Conservation (phyloP, 2,888 invertebrate species). For the Nemapogon koenigi region DNA sequence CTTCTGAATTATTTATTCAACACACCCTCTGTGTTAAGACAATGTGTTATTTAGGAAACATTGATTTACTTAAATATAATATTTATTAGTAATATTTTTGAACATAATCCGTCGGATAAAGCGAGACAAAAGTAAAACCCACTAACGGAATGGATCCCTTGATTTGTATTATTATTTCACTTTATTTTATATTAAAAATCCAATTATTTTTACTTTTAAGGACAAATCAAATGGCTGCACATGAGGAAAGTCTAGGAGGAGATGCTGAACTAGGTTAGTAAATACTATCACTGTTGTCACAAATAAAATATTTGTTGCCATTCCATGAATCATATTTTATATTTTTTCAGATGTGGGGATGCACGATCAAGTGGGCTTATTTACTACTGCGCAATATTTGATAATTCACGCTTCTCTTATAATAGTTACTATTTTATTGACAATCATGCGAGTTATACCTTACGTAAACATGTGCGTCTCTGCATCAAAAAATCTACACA, state of each 20-base stretch:
- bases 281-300: slow-evolving; percentile 4
- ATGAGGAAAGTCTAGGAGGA: slow-evolving; percentile 33
- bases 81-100: neutral
- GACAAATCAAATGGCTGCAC: slow-evolving; percentile 46
- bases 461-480: slow-evolving; percentile 69
- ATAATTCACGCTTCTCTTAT: slow-evolving; percentile 69
- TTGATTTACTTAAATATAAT: too few species aligned
- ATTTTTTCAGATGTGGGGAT: slow-evolving; percentile 33
- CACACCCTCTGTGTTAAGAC: too few species aligned
- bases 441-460: slow-evolving; percentile 66
- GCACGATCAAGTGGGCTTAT: slow-evolving; percentile 38
- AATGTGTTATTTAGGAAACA: too few species aligned
- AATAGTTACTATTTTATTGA: slow-evolving; percentile 53
- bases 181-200: too few species aligned
- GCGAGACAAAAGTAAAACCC: too few species aligned
- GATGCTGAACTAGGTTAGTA: slow-evolving; percentile 27
- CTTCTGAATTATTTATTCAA: too few species aligned
- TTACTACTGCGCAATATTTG: slow-evolving; percentile 58
- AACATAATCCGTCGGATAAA: too few species aligned
- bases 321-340: too few species aligned
- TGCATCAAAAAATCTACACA: slow-evolving; percentile 73
- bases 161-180: too few species aligned
- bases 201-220: too few species aligned
- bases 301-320: slow-evolving; percentile 12
- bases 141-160: too few species aligned